Evolutionary conservation across 2,797 vertebrate genomes (phyloP).

Genomic region (Poecile montanus): DNA sequence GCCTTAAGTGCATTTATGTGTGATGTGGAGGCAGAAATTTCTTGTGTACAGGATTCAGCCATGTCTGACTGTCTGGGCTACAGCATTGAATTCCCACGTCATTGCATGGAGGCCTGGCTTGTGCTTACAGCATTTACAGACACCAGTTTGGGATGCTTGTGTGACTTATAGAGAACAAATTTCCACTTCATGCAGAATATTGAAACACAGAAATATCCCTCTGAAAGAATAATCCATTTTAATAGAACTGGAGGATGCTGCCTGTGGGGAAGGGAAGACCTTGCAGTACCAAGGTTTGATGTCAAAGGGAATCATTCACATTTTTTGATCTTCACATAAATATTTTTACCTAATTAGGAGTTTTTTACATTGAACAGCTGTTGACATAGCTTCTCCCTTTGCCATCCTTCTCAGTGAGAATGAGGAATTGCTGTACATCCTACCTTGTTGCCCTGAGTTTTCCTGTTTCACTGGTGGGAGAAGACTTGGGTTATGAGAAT

Average conservation of each 20-base stretch:
- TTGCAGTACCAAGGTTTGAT: neutral
- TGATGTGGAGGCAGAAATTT: neutral
- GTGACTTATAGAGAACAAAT: neutral
- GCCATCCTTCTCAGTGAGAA: neutral
- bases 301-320: neutral
- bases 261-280: neutral
- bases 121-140: neutral
- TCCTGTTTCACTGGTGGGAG: neutral
- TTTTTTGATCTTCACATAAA: neutral
- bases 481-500: neutral
- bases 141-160: neutral
- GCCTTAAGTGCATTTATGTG: neutral
- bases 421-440: neutral
- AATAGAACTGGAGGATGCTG: neutral
- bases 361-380: neutral
- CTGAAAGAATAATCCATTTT: neutral
- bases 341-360: neutral
- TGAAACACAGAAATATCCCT: neutral
- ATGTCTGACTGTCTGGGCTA: neutral
- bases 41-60: neutral
- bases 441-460: neutral
- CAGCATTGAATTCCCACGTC: rapidly evolving
- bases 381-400: neutral
- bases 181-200: neutral
- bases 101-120: neutral